Conservation (phyloP, 2,113 vertebrate species). For the Hippopotamus amphibius region DNA sequence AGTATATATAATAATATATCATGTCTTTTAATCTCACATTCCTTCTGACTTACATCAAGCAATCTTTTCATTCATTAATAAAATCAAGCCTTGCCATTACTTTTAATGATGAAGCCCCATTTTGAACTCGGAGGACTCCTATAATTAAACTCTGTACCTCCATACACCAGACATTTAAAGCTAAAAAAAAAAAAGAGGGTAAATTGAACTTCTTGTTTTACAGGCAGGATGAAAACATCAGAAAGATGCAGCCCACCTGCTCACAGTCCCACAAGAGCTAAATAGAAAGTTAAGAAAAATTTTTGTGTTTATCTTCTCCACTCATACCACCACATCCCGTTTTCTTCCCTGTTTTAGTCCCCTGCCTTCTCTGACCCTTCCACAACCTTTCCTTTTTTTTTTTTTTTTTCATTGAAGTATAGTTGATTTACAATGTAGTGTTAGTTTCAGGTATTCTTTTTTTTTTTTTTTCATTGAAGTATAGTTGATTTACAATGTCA, state of each 20-base stretch:
- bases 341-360: background rate
- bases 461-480: no score
- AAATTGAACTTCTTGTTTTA: slow-evolving; percentile 46
- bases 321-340: background rate
- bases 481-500: no score
- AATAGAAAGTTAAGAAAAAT: background rate
- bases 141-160: slow-evolving; percentile 70
- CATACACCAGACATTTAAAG: slow-evolving; percentile 41
- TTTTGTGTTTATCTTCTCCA: background rate
- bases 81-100: slow-evolving; percentile 81
- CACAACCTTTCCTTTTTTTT: background rate
- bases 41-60: slow-evolving; percentile 77
- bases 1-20: slow-evolving; percentile 72
- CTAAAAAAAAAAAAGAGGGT: background rate
- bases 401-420: background rate
- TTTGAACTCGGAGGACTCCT: slow-evolving; percentile 68
- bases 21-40: slow-evolving; percentile 75
- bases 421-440: background rate
- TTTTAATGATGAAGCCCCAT: slow-evolving; percentile 74
- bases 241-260: background rate
- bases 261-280: background rate
- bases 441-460: background rate
- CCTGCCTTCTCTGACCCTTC: background rate
- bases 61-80: slow-evolving; percentile 80
- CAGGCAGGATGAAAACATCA: background rate